These are phyloP conservation scores for Mormoops blainvillei DNA, from an alignment of 2,113 vertebrate species.

Conservation along the genomic window DNA sequence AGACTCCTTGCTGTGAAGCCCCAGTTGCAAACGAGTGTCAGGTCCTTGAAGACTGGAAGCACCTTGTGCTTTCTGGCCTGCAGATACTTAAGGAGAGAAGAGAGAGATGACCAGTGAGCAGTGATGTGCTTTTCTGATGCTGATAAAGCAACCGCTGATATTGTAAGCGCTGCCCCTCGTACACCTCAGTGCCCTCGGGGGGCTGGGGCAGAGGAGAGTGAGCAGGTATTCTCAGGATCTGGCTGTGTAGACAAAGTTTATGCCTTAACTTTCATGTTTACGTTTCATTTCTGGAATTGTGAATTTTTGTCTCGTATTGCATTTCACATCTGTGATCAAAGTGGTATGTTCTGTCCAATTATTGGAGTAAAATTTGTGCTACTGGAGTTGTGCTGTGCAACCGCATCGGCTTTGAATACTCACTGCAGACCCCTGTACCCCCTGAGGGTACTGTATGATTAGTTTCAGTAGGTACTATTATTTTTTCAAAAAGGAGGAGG, in stretches of 20 bases:
- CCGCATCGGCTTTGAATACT: neutral
- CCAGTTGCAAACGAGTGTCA: neutral
- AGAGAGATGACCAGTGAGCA: neutral
- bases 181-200: fast-evolving
- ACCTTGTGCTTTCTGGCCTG: neutral
- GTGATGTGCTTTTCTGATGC: neutral
- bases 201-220: too few relatives aligned
- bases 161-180: fast-evolving
- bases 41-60: neutral
- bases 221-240: neutral
- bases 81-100: neutral
- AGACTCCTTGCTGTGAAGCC: neutral
- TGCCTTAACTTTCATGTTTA: neutral
- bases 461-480: neutral
- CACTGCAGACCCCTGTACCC: neutral
- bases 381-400: neutral
- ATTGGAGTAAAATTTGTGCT: neutral
- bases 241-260: neutral
- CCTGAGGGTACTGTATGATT: too few relatives aligned
- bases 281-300: neutral
- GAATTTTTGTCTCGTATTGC: neutral
- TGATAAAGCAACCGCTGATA: fast-evolving
- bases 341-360: neutral
- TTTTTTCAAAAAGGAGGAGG: neutral
- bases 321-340: neutral